phyloP scores from a whole-genome alignment of 2,888 invertebrate species.

The Pseudeuparius sepicola region DNA sequence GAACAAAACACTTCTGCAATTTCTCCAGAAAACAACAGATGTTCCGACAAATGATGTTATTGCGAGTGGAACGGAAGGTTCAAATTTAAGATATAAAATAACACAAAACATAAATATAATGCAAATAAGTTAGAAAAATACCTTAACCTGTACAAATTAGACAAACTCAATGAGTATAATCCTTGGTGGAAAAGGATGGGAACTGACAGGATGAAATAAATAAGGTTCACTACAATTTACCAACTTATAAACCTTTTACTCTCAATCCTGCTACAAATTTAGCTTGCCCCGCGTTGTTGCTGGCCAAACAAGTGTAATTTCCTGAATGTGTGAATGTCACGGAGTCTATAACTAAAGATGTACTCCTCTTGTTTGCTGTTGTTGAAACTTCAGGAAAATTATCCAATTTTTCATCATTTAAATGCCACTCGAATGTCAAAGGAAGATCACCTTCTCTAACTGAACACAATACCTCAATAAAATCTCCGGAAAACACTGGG shows the following conservation, averaged over 20 bases:
- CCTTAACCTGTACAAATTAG: no score
- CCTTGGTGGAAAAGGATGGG: no score
- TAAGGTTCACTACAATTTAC: no score
- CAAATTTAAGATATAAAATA: no score
- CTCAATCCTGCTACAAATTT: constrained; percentile 42
- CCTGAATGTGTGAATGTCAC: constrained; percentile 47
- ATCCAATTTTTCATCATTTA: constrained; percentile 50
- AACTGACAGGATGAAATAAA: no score
- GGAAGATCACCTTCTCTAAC: constrained; percentile 69
- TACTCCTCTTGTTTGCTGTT: constrained; percentile 54
- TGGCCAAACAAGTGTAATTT: constrained; percentile 47
- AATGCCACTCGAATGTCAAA: constrained; percentile 64
- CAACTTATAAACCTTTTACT: constrained; percentile 46
- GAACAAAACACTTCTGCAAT: no score
- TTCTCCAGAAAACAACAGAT: no score
- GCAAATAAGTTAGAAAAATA: no score
- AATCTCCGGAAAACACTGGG: constrained; percentile 46
- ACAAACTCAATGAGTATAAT: no score
- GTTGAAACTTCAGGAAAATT: constrained; percentile 41
- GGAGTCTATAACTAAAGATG: constrained; percentile 51
- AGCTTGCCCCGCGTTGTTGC: constrained; percentile 44
- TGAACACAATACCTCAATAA: constrained; percentile 45
- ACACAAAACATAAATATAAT: no score
- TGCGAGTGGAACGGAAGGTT: no score
- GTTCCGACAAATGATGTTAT: no score